Evolutionary conservation across 2,888 invertebrate species (phyloP).

Genomic region (Norana najaformis): DNA sequence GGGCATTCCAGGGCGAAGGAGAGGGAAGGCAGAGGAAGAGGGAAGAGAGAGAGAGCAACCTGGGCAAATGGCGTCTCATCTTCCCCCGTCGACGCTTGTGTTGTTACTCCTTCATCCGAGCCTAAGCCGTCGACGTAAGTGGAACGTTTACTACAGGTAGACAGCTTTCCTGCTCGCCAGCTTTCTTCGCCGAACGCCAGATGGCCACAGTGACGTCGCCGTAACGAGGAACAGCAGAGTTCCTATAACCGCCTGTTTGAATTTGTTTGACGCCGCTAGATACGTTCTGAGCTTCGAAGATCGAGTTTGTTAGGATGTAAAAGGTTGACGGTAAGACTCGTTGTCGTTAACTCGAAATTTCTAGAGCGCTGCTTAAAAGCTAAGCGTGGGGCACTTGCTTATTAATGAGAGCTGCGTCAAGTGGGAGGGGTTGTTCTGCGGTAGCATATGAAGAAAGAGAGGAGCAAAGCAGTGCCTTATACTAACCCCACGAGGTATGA

Average conservation of each 20-base stretch:
- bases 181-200: background rate
- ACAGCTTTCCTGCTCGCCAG: background rate
- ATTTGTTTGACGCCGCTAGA: background rate
- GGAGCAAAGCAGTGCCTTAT: no score
- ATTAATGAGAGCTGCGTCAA: no score
- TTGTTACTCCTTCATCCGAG: background rate
- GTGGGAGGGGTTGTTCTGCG: no score
- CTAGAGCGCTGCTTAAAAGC: no score
- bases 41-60: background rate
- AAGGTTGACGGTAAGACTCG: no score
- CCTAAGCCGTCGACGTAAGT: background rate
- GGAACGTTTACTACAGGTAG: background rate
- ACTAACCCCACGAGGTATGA: no score
- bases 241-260: background rate
- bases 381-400: no score
- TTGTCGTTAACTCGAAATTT: no score
- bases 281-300: no score
- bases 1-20: background rate
- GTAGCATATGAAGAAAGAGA: no score
- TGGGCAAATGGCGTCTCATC: conserved; percentile 6
- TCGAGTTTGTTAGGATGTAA: no score
- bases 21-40: background rate
- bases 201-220: background rate
- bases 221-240: background rate
- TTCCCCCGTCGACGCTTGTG: background rate